Evolutionary conservation across 2,113 vertebrate species (phyloP), one percentile per base, ranked within the genome.

Genomic region (Apodemus sylvaticus): DNA sequence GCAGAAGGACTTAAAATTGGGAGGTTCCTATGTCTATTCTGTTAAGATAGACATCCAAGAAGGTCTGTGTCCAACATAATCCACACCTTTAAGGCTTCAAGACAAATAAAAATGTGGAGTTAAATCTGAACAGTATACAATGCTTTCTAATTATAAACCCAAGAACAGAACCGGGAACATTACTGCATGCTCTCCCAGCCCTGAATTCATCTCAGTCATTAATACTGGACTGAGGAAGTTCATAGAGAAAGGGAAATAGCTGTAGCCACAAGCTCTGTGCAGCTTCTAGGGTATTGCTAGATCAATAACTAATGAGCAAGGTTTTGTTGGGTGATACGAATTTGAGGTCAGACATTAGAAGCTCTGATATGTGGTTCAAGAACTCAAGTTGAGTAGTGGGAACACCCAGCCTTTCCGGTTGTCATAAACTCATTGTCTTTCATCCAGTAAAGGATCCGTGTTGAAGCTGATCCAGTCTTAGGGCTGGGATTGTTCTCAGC

Each of bases 401-500:
- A 71, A 94, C 96, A 94, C 74, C 89, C 86, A 91, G 86, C 94
- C 87, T 97, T 92, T 89, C 79, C 74, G 26, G 86, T 78, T 93
- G 68, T 94, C 60, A n/a, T 96, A 74, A 79, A n/a, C 82, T 97
- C 34, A 62, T 26, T 31, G 64, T 95, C 34, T 78, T 97, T 96
- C 97, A 91, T 66, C 81, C 90, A 83, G 96, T 78, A 94, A 64
- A 94, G 92, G 94, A 98, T 94, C 76, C 60, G 92, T 92, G 96
- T 97, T 95, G 95, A 97, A 94, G 95, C 55, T 90, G 60, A 90
- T 86, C 79, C 39, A 93, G 76, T 76, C 11, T 79, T 36, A 93
- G 81, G 53, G 77, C 26, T 79, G 92, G 77, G 71, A 64, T 91
- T 95, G n/a, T 83, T 96, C 81, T 91, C 74, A 86, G 42, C 62